A percentile compares a stretch with the other conserved stretches of the same genome.
phyloP scores from a whole-genome alignment of 30 jellyfish, hydroid and myxozoan species.

The Catostylus mosaicus region DNA sequence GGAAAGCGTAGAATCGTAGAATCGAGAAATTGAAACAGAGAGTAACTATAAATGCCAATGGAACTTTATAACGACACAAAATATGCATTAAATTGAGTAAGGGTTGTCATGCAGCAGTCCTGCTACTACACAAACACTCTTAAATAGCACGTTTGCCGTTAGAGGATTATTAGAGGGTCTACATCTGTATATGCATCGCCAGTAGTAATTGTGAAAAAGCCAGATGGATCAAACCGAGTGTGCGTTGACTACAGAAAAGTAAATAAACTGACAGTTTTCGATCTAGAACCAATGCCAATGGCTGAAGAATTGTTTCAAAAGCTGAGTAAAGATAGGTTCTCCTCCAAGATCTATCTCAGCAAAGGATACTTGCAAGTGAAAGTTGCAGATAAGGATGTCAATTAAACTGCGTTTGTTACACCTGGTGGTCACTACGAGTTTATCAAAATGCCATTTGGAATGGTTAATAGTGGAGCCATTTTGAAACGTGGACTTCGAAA shows the following conservation, averaged over 20 bases:
- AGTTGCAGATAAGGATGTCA: slow-evolving; percentile 9
- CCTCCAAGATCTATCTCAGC: slow-evolving; percentile 9
- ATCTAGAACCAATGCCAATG: slow-evolving; percentile 6
- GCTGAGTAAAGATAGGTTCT: neutral
- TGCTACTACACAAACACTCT: too few species aligned
- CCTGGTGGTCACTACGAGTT: slow-evolving; percentile 2
- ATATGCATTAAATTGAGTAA: too few species aligned
- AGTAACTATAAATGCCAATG: too few species aligned
- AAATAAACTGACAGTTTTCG: neutral
- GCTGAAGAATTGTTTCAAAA: slow-evolving; percentile 5
- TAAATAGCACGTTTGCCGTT: too few species aligned
- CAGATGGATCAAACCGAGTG: slow-evolving; percentile 7
- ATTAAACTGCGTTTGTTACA: too few species aligned
- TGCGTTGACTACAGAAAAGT: neutral
- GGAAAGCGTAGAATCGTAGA: too few species aligned
- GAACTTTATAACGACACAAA: too few species aligned
- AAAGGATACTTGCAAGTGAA: slow-evolving; percentile 11
- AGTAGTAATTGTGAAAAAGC: neutral
- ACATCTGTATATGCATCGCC: neutral
- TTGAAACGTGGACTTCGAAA: slow-evolving; percentile 4
- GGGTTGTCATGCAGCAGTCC: too few species aligned
- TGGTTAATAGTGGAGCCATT: slow-evolving; percentile 14
- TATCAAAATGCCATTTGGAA: slow-evolving; percentile 8
- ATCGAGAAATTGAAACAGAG: too few species aligned
- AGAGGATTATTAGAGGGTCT: too few species aligned